These are phyloP conservation scores for cattle (Bos taurus) DNA, from an alignment of 2,113 vertebrate genomes.

Conservation along the genomic window ARS-UCD2.0 NC_037357.1:125689501-125690000, in stretches of 20 bases:
- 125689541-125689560: neutral
- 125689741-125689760: neutral
- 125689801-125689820: neutral
- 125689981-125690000: neutral
- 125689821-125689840: neutral
- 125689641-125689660: neutral
- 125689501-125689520: slow-evolving; percentile 27
- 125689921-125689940: neutral
- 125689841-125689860: neutral
- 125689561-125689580: neutral
- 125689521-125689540: slow-evolving; percentile 22
- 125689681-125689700: neutral
- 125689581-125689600: neutral
- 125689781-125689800: neutral
- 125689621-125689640: neutral
- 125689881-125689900: neutral
- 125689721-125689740: neutral
- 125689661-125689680: neutral
- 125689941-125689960: neutral
- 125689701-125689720: neutral
- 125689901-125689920: neutral
- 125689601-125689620: neutral
- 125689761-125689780: neutral
- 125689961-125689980: neutral
- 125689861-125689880: neutral